These are phyloP conservation scores for Sitophilus oryzae DNA, from an alignment of 1,140 invertebrate genomes.

Conservation along the genomic window DNA sequence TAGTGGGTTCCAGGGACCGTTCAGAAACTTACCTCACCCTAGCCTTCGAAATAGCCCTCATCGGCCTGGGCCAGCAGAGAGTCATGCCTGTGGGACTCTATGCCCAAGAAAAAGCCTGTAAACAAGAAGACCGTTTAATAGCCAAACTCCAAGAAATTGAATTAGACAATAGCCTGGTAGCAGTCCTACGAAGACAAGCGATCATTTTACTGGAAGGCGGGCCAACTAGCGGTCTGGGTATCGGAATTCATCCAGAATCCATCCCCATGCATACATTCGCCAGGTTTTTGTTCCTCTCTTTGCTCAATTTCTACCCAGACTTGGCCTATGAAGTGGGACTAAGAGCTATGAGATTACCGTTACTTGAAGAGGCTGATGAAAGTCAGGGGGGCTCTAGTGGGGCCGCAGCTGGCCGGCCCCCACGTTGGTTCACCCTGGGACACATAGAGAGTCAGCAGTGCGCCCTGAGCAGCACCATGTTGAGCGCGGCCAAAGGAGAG, in stretches of 20 bases:
- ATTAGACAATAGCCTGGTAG: slow-evolving; percentile 61
- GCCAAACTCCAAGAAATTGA: slow-evolving; percentile 69
- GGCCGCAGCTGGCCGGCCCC: slow-evolving; percentile 49
- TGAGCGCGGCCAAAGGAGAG: slow-evolving; percentile 69
- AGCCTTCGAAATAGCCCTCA: slow-evolving; percentile 61
- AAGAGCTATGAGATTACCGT: slow-evolving; percentile 63
- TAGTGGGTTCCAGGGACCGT: slow-evolving; percentile 62
- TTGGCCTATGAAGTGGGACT: slow-evolving; percentile 66
- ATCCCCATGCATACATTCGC: slow-evolving; percentile 81
- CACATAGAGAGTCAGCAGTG: slow-evolving; percentile 80
- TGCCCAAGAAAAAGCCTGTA: slow-evolving; percentile 69
- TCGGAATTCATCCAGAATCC: slow-evolving; percentile 68
- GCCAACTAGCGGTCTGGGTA: slow-evolving; percentile 66
- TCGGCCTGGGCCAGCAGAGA: slow-evolving; percentile 71
- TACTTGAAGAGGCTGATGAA: slow-evolving; percentile 69
- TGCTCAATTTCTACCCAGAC: slow-evolving; percentile 67
- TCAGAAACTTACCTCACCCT: slow-evolving; percentile 73
- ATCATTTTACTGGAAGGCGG: slow-evolving; percentile 63
- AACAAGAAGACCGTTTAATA: slow-evolving; percentile 73
- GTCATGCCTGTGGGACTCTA: slow-evolving; percentile 73
- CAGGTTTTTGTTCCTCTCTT: slow-evolving; percentile 65
- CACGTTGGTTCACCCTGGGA: slow-evolving; percentile 65
- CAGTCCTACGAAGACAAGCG: slow-evolving; percentile 55
- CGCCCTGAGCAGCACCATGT: slow-evolving; percentile 69
- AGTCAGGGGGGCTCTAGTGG: slow-evolving; percentile 43